Conservation (phyloP, 2,797 vertebrate species). For the Sebastes itinus region DNA sequence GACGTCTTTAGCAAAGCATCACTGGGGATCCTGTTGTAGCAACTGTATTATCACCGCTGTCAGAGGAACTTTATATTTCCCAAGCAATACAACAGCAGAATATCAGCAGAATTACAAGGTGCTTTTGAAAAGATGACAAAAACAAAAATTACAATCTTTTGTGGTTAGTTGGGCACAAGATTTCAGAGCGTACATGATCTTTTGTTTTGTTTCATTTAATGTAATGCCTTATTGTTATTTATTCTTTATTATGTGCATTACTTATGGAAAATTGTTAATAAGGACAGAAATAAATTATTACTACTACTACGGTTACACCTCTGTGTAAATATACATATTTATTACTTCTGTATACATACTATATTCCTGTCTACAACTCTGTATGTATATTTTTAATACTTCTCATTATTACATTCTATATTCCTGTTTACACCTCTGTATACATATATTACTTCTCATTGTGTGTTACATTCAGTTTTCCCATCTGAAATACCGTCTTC, state of each 20-base stretch:
- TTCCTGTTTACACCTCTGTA: too few species aligned
- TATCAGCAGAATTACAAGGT: background rate
- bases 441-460: too few species aligned
- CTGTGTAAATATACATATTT: too few species aligned
- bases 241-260: fast-evolving
- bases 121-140: background rate
- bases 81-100: background rate
- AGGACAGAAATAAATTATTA: too few species aligned
- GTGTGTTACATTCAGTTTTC: too few species aligned
- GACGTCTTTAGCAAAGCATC: slow-evolving; percentile 13
- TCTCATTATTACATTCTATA: too few species aligned
- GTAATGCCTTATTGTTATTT: background rate
- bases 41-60: background rate
- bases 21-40: background rate
- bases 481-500: too few species aligned
- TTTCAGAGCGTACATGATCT: background rate
- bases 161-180: background rate
- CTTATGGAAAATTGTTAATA: background rate
- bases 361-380: too few species aligned
- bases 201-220: background rate
- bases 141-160: background rate
- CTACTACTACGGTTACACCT: too few species aligned
- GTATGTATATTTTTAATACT: too few species aligned
- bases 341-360: too few species aligned
- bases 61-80: background rate